Conservation (phyloP, 2,888 invertebrate genomes). For the Cheilosia vernalis region DNA sequence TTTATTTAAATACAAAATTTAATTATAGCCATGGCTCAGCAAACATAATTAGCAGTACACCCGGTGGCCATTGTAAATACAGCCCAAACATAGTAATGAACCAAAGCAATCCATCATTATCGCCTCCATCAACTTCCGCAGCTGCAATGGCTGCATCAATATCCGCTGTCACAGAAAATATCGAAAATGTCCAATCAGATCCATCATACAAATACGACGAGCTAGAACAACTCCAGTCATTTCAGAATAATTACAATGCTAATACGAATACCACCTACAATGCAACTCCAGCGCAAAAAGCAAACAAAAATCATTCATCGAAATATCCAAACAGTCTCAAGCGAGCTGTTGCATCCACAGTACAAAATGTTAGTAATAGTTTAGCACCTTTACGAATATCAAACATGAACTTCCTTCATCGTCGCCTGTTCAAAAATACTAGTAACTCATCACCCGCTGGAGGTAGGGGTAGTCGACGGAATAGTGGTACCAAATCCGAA, state of each 20-base stretch:
- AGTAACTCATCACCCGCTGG: conserved; percentile 56
- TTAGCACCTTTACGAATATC: conserved; percentile 78
- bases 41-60: conserved; percentile 81
- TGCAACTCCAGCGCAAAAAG: conserved; percentile 33
- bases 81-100: conserved; percentile 77
- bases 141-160: conserved; percentile 72
- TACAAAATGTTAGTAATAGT: conserved; percentile 77
- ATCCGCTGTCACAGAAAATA: conserved; percentile 47
- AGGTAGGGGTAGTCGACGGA: conserved; percentile 21
- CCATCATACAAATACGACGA: conserved; percentile 38
- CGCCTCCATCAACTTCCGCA: conserved; percentile 79
- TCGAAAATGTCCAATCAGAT: conserved; percentile 60
- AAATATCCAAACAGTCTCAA: conserved; percentile 79
- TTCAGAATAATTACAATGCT: conserved; percentile 46
- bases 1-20: conserved; percentile 36
- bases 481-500: conserved; percentile 56
- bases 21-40: conserved; percentile 80
- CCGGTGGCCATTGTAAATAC: conserved; percentile 79
- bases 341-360: conserved; percentile 79
- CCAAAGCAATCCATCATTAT: conserved; percentile 77
- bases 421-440: conserved; percentile 78
- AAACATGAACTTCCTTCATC: conserved; percentile 77
- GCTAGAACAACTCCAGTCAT: conserved; percentile 38
- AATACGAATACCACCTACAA: conserved; percentile 12
- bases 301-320: conserved; percentile 76